Conservation (phyloP, 2,797 vertebrate species). For the Macrochelys suwanniensis region DNA sequence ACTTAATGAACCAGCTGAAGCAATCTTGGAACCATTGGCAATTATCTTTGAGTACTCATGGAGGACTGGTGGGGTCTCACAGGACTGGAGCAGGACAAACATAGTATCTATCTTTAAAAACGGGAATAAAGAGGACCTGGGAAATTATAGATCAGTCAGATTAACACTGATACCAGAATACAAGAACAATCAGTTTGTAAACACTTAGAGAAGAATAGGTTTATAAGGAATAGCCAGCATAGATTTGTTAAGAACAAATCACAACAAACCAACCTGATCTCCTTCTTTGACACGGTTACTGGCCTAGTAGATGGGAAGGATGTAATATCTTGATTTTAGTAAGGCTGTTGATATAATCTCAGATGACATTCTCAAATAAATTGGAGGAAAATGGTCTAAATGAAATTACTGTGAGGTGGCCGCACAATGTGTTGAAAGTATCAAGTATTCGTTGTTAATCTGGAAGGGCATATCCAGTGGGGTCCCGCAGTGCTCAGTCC, state of each 20-base stretch:
- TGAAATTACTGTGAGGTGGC: neutral
- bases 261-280: neutral
- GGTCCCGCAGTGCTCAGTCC: neutral
- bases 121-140: neutral
- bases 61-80: neutral
- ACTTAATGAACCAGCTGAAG: neutral
- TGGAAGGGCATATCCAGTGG: neutral
- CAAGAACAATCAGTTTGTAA: neutral
- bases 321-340: neutral
- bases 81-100: neutral
- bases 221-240: neutral
- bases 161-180: neutral
- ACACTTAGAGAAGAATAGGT: neutral
- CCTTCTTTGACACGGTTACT: neutral
- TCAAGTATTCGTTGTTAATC: neutral
- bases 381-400: neutral
- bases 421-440: neutral
- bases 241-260: neutral
- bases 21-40: neutral
- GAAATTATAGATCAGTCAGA: neutral
- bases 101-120: neutral
- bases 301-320: neutral
- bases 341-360: neutral
- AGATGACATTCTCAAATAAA: neutral
- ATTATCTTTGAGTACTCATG: neutral